Evolutionary conservation across 1,140 invertebrate species (phyloP), one percentile per base, ranked within the genome.

Genomic region (Cydia strobilella): DNA sequence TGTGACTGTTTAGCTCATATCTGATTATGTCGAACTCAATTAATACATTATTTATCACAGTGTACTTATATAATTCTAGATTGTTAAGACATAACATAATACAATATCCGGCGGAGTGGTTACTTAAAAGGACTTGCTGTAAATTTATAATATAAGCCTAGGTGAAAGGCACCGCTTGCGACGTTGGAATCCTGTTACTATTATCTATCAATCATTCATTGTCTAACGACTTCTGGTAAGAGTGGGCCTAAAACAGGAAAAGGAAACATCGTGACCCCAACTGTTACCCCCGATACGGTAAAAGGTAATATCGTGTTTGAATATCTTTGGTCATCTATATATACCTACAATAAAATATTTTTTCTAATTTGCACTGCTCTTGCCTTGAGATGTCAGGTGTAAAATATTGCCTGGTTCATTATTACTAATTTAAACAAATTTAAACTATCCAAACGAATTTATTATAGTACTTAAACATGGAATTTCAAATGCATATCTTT

Each of bases 241-340:
- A 69, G n/a, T 18, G 31, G 35, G 18, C n/a, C 27, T 69, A 39
- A 51, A 69, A 39, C 31, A 69, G 65, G 65, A 35, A 69, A 69
- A 35, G n/a, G 18, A 69, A 69, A 69, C 65, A 69, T 35, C 65
- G 65, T 69, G 65, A 69, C 65, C 35, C 15, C 6, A 65, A 65
- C 12, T 65, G 63, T 39, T 69, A 42, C 27, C 3, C 42, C 7
- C 15, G 31, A 39, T n/a, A 18, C 65, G 31, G 12, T 69, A 18
- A 18, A 31, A 25, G 65, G 7, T 69, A 69, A 18, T 69, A 69
- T 42, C 65, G 15, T 20, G 31, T 35, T 69, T 12, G 13, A 39
- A 18, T 35, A 35, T 69, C 27, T 35, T 39, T 66, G 25, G 63
- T 12, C 13, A 25, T 25, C 25, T 25, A 25, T 25, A 25, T 1